A percentile compares a stretch with the other conserved stretches of the same genome.
phyloP scores from a whole-genome alignment of 1,140 invertebrate genomes.

The Pseudomyrmex dendroicus region DNA sequence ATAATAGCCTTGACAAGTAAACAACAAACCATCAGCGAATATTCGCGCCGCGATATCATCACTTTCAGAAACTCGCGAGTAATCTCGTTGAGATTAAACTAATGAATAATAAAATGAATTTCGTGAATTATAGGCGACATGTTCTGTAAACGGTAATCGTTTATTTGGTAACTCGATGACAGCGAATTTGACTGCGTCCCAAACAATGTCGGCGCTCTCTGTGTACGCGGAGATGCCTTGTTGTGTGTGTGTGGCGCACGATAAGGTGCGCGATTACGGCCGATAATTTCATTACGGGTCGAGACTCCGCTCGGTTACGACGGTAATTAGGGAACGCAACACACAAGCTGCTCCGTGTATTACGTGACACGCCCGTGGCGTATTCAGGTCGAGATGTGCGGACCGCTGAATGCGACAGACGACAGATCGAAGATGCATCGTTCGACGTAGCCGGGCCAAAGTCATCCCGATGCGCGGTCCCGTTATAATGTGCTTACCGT shows the following conservation, averaged over 20 bases:
- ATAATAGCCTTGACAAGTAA: conserved; percentile 22
- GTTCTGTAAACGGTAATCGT: too few relatives aligned
- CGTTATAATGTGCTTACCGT: conserved; percentile 60
- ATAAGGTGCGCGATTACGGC: conserved; percentile 8
- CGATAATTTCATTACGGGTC: conserved; percentile 57
- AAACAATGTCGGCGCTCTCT: too few relatives aligned
- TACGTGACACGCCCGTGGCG: conserved; percentile 15
- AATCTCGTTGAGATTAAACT: too few relatives aligned
- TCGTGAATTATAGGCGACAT: too few relatives aligned
- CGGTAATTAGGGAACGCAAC: conserved; percentile 56
- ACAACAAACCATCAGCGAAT: neutral
- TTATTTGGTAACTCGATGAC: neutral
- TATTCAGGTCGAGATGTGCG: conserved; percentile 51
- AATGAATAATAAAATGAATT: too few relatives aligned
- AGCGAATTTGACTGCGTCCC: neutral
- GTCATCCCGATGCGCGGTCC: conserved; percentile 48
- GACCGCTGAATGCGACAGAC: conserved; percentile 51
- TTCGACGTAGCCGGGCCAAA: conserved; percentile 35
- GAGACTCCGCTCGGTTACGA: conserved; percentile 24
- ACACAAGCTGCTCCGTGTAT: conserved; percentile 28
- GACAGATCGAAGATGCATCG: conserved; percentile 60
- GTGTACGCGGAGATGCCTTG: neutral
- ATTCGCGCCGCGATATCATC: too few relatives aligned
- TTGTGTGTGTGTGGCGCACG: neutral
- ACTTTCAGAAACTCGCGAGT: too few relatives aligned